These are phyloP conservation scores for Oikopleura dioica DNA, from an alignment of 23 tunicate species.

Conservation along the genomic window DNA sequence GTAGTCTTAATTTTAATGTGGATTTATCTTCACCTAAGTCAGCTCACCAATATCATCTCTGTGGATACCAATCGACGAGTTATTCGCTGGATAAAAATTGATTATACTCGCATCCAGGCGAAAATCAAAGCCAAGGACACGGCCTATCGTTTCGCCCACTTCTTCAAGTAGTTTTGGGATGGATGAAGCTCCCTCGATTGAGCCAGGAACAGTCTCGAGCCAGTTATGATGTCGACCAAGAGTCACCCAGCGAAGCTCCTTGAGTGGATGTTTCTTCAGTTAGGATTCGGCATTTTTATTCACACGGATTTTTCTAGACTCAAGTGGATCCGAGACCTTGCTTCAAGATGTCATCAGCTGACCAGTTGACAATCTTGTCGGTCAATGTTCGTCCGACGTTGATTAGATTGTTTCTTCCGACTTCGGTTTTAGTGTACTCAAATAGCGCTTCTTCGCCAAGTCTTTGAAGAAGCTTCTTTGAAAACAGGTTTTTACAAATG, in stretches of 20 bases:
- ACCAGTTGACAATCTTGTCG: neutral
- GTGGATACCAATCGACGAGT: neutral
- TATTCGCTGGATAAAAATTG: conserved; percentile 6
- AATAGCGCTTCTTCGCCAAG: neutral
- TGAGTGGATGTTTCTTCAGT: neutral
- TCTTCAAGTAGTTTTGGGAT: neutral
- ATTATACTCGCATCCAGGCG: neutral
- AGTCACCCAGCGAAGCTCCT: conserved; percentile 13
- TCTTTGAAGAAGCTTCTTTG: neutral
- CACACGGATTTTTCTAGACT: too few species aligned
- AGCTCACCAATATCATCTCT: neutral
- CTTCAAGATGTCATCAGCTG: too few species aligned
- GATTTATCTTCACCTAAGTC: neutral
- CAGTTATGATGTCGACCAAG: conserved; percentile 10
- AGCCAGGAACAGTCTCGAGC: neutral
- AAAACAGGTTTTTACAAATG: neutral
- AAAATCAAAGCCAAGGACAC: neutral
- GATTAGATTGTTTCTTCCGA: neutral
- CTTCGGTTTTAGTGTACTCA: neutral
- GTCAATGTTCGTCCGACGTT: neutral
- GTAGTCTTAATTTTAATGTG: neutral
- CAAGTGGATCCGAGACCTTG: too few species aligned
- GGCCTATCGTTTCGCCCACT: neutral
- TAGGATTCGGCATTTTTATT: neutral
- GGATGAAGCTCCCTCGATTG: neutral